Evolutionary conservation across 1,140 invertebrate genomes (phyloP).

Genomic region (Melanaphis sacchari): DNA sequence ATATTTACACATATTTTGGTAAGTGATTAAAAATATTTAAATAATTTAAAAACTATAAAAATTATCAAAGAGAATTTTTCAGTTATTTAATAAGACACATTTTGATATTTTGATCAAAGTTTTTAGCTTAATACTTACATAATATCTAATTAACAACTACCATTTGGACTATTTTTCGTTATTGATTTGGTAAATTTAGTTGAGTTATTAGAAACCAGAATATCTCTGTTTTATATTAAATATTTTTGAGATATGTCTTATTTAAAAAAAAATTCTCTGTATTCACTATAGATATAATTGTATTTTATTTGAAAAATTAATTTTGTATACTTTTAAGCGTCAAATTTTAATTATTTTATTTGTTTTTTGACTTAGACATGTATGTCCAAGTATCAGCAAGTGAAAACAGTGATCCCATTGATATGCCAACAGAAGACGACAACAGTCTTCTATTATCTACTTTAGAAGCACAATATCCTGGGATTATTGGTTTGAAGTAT

Average conservation of each 20-base stretch:
- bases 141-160: no score
- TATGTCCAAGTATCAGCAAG: constrained; percentile 81
- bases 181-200: neutral
- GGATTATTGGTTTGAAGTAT: constrained; percentile 91
- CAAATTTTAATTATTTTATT: neutral
- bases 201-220: neutral
- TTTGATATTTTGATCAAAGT: no score
- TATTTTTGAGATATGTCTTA: neutral
- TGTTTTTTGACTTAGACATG: constrained; percentile 33
- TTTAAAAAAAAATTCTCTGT: no score
- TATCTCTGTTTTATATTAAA: neutral
- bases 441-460: constrained; percentile 85
- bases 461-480: constrained; percentile 88
- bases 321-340: no score
- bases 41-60: neutral
- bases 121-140: no score
- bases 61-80: neutral
- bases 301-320: neutral
- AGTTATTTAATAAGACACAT: no score
- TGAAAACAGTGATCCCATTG: constrained; percentile 88
- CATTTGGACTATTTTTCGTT: no score
- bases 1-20: neutral
- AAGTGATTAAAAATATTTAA: neutral
- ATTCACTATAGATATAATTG: neutral
- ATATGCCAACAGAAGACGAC: constrained; percentile 89